These are phyloP conservation scores for Macrocentrus cingulum DNA, from an alignment of 1,140 invertebrate genomes.

Conservation along the genomic window DNA sequence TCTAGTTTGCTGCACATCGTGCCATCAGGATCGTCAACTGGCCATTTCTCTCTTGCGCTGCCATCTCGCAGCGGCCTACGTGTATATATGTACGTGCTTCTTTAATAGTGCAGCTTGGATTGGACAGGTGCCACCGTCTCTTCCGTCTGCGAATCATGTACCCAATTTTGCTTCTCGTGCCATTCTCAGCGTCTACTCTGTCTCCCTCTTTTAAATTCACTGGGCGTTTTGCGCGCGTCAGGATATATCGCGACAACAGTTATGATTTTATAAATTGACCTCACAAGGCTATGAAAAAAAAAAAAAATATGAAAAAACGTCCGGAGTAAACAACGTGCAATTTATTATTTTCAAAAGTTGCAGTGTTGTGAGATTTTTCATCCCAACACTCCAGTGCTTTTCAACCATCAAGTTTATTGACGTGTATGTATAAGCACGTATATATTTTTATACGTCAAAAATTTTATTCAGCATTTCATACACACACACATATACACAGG, in stretches of 20 bases:
- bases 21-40: no score
- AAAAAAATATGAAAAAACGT: conserved; percentile 1
- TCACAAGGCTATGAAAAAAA: neutral
- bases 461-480: no score
- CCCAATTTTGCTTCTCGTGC: conserved; percentile 14
- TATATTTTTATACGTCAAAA: no score
- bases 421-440: no score
- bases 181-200: neutral
- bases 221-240: conserved; percentile 12
- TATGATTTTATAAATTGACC: conserved; percentile 20
- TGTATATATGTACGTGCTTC: conserved; percentile 13
- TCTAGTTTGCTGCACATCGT: conserved; percentile 3
- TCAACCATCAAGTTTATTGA: no score
- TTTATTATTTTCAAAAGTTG: no score
- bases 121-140: conserved; percentile 28
- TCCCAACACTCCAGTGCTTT: no score
- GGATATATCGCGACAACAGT: conserved; percentile 20
- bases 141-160: conserved; percentile 23
- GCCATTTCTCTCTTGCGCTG: neutral
- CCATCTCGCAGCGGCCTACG: neutral
- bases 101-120: conserved; percentile 23
- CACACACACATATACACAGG: neutral
- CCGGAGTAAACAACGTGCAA: neutral
- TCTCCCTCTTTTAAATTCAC: conserved; percentile 14
- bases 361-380: no score